Conservation (phyloP, 2,797 vertebrate species). For the Naso thynnoides region DNA sequence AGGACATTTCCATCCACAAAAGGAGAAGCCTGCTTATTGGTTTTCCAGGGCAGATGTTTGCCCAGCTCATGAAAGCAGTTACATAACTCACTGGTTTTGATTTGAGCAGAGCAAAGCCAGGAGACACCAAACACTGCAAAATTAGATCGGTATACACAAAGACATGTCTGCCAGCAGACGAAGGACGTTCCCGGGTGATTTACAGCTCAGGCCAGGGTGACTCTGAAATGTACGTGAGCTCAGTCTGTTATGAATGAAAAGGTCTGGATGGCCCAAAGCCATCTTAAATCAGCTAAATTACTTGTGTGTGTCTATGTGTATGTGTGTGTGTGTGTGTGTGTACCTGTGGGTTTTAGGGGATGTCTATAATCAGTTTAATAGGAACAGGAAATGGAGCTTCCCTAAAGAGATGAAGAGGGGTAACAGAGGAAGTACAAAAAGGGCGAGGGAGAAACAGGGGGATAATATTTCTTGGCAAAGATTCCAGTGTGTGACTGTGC, state of each 20-base stretch:
- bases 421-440: constrained; percentile 55
- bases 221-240: constrained; percentile 58
- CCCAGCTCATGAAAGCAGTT: constrained; percentile 37
- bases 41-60: constrained; percentile 61
- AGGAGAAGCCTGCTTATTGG: constrained; percentile 42
- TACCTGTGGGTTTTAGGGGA: constrained; percentile 59
- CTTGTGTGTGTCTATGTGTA: constrained; percentile 15
- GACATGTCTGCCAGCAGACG: constrained; percentile 24
- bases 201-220: constrained; percentile 39
- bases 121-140: constrained; percentile 27
- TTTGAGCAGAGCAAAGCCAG: constrained; percentile 30
- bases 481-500: constrained; percentile 59
- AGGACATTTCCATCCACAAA: constrained; percentile 59
- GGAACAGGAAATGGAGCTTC: constrained; percentile 76
- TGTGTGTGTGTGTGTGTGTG: constrained; percentile 36
- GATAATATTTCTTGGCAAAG: constrained; percentile 63
- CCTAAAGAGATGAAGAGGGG: constrained; percentile 57
- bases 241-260: constrained; percentile 72
- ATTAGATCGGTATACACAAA: constrained; percentile 28
- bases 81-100: constrained; percentile 51
- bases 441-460: constrained; percentile 51
- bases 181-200: constrained; percentile 44
- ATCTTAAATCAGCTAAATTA: constrained; percentile 76
- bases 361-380: constrained; percentile 76
- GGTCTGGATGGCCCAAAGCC: constrained; percentile 69